phyloP scores from a whole-genome alignment of 92 coral and sea anemone species.

The Epizoanthus illoricatus region DNA sequence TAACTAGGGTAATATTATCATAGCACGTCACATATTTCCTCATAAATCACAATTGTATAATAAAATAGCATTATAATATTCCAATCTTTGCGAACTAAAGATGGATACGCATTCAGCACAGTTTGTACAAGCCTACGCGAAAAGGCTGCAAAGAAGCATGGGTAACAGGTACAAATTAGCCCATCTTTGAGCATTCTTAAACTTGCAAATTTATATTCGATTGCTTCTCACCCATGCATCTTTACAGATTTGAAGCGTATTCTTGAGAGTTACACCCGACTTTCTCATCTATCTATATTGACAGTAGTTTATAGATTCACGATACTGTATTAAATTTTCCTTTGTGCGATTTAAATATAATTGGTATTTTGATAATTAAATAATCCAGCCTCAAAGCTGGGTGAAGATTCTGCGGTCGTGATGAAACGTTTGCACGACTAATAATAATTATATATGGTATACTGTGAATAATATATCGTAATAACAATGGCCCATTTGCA shows the following conservation, averaged over 20 bases:
- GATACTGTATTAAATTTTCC: conserved; percentile 1
- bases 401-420: neutral
- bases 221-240: too few relatives aligned
- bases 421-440: conserved; percentile 4
- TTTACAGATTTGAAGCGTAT: too few relatives aligned
- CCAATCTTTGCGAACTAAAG: conserved; percentile 9
- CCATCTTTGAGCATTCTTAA: too few relatives aligned
- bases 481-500: too few relatives aligned
- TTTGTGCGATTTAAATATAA: conserved; percentile 33
- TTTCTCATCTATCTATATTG: too few relatives aligned
- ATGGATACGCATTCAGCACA: neutral
- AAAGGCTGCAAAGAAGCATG: neutral
- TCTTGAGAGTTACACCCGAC: too few relatives aligned
- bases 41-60: conserved; percentile 21
- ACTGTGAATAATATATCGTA: neutral
- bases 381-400: conserved; percentile 16
- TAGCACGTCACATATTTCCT: neutral
- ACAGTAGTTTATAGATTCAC: neutral
- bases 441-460: neutral
- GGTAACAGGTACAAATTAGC: too few relatives aligned
- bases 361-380: conserved; percentile 33
- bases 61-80: conserved; percentile 38
- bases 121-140: neutral
- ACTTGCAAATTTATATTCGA: too few relatives aligned
- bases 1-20: too few relatives aligned